A percentile compares a stretch with the other conserved stretches of the same genome.
Conservation (phyloP, 2,888 invertebrate genomes). For the Artemia sinica region DNA sequence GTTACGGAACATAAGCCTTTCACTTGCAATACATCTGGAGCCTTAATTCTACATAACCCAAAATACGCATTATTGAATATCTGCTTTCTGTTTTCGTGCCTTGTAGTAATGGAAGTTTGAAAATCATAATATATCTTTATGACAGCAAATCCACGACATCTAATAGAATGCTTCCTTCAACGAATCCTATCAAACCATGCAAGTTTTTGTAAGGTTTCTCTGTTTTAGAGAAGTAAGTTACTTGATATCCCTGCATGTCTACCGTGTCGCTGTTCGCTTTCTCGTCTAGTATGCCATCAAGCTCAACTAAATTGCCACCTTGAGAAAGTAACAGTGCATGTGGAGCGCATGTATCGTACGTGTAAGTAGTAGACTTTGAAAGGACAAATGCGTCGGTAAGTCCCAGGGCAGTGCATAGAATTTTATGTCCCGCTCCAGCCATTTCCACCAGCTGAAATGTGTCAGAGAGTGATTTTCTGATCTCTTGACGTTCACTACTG, state of each 20-base stretch:
- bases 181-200: neutral
- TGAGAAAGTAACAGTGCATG: slow-evolving; percentile 51
- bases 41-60: too few relatives aligned
- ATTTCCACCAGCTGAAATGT: slow-evolving; percentile 44
- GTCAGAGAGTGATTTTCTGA: slow-evolving; percentile 25
- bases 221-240: neutral
- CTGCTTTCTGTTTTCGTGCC: too few relatives aligned
- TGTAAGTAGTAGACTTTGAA: slow-evolving; percentile 53
- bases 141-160: neutral
- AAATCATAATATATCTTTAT: neutral
- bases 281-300: neutral
- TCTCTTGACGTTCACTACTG: slow-evolving; percentile 15
- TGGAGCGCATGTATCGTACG: slow-evolving; percentile 83
- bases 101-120: too few relatives aligned
- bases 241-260: neutral
- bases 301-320: slow-evolving; percentile 11
- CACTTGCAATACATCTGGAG: too few relatives aligned
- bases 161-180: neutral
- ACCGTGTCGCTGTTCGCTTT: neutral
- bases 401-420: slow-evolving; percentile 55
- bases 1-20: too few relatives aligned
- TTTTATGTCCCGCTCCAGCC: slow-evolving; percentile 77
- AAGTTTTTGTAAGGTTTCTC: neutral
- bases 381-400: slow-evolving; percentile 55
- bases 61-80: too few relatives aligned